Evolutionary conservation across 1,140 invertebrate species (phyloP).

Genomic region (Drosophila carrolli): DNA sequence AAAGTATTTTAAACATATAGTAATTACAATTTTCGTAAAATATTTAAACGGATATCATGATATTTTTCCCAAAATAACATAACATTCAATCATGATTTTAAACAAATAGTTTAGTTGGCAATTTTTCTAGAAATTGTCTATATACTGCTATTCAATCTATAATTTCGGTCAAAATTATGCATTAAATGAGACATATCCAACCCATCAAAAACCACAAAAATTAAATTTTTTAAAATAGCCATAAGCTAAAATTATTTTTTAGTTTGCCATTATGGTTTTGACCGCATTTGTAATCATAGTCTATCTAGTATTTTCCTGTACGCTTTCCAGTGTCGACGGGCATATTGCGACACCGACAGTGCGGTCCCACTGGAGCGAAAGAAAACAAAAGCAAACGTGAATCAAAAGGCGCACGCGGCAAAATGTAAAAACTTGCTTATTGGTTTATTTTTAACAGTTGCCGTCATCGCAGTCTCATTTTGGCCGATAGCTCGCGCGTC

Average conservation of each 20-base stretch:
- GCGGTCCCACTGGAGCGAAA: slow-evolving; percentile 35
- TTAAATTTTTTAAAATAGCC: not conserved
- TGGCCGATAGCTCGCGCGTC: slow-evolving; percentile 31
- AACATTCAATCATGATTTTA: too few relatives aligned
- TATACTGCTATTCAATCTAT: too few relatives aligned
- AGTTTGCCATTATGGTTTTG: not conserved
- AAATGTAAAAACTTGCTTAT: slow-evolving; percentile 65
- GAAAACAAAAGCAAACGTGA: slow-evolving; percentile 47
- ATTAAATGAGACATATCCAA: too few relatives aligned
- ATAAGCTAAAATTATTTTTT: not conserved
- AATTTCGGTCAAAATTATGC: too few relatives aligned
- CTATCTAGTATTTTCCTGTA: not conserved
- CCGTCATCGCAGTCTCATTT: slow-evolving; percentile 61
- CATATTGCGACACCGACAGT: not conserved
- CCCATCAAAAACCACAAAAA: too few relatives aligned
- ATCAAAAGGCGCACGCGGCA: slow-evolving; percentile 57
- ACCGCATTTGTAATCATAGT: not conserved
- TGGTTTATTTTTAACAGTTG: slow-evolving; percentile 82
- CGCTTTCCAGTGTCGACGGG: not conserved
- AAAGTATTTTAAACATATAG: too few relatives aligned
- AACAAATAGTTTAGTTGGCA: too few relatives aligned
- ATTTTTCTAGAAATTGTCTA: too few relatives aligned
- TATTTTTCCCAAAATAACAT: too few relatives aligned
- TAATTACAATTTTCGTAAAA: too few relatives aligned
- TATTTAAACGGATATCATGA: too few relatives aligned